These are phyloP conservation scores for Amiota minor DNA, from an alignment of 2,888 invertebrate genomes.

Conservation along the genomic window DNA sequence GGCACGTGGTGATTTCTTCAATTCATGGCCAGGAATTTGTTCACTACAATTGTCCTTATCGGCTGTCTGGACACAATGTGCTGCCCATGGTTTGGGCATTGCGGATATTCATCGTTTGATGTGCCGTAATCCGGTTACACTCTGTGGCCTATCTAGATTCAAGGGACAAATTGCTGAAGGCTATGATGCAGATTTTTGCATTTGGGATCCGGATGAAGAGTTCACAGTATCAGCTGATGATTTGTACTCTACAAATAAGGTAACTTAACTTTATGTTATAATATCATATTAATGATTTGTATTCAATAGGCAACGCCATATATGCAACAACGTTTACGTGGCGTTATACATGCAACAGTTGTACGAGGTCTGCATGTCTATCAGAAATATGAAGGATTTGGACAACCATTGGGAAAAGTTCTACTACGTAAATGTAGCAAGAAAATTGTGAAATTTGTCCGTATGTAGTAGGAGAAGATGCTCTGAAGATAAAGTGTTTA, in stretches of 20 bases:
- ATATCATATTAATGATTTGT: background rate
- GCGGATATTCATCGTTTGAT: constrained; percentile 77
- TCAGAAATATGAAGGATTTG: constrained; percentile 71
- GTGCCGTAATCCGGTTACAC: constrained; percentile 77
- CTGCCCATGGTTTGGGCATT: constrained; percentile 75
- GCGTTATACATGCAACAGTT: constrained; percentile 79
- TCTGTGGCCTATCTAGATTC: constrained; percentile 77
- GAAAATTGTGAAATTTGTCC: constrained; percentile 71
- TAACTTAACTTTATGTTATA: constrained; percentile 10
- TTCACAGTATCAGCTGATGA: constrained; percentile 77
- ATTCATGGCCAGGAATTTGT: constrained; percentile 84
- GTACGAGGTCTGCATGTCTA: constrained; percentile 80
- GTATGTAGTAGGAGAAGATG: constrained; percentile 25
- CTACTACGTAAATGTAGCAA: constrained; percentile 66
- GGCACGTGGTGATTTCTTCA: constrained; percentile 78
- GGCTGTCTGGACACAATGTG: constrained; percentile 80
- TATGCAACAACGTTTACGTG: constrained; percentile 76
- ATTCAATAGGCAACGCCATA: constrained; percentile 79
- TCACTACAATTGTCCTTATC: constrained; percentile 82
- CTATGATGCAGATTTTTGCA: constrained; percentile 82
- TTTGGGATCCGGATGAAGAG: constrained; percentile 80
- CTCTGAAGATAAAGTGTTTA: too few species aligned
- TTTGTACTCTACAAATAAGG: constrained; percentile 82
- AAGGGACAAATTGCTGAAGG: constrained; percentile 80
- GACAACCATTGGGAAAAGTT: constrained; percentile 71